Percentiles rank a stretch among this genome's conserved stretches.
Conservation (phyloP, 2,888 invertebrate species). For the Heliconius cydno region DNA sequence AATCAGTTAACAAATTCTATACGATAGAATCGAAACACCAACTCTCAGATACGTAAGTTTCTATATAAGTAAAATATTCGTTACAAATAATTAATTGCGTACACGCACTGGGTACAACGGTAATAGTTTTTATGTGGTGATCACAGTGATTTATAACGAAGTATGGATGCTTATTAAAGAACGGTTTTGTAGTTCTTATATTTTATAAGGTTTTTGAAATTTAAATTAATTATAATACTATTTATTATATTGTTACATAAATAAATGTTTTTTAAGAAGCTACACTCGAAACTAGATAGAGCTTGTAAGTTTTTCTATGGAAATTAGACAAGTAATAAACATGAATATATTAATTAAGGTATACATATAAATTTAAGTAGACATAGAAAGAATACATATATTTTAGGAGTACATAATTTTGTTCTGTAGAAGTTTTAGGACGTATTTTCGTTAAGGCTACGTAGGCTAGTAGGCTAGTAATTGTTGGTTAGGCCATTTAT, state of each 20-base stretch:
- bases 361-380: not conserved
- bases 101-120: constrained; percentile 46
- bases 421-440: not conserved
- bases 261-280: not conserved
- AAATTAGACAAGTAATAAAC: not conserved
- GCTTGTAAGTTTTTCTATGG: not conserved
- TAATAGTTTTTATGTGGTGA: constrained; percentile 43
- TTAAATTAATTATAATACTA: constrained; percentile 14
- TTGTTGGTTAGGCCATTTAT: not conserved
- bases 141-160: constrained; percentile 48
- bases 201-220: not conserved
- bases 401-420: not conserved
- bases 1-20: constrained; percentile 3
- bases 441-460: not conserved
- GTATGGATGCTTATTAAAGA: constrained; percentile 40
- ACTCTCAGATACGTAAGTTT: constrained; percentile 43
- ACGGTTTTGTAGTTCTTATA: constrained; percentile 18
- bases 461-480: no score
- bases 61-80: constrained; percentile 44
- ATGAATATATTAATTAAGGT: not conserved
- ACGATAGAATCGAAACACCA: constrained; percentile 31
- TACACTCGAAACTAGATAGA: not conserved
- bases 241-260: not conserved
- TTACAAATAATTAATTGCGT: constrained; percentile 51
- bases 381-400: not conserved